A percentile compares a stretch with the other conserved stretches of the same genome.
Evolutionary conservation across 2,888 invertebrate genomes (phyloP).

Genomic region (Aphodius granarius): DNA sequence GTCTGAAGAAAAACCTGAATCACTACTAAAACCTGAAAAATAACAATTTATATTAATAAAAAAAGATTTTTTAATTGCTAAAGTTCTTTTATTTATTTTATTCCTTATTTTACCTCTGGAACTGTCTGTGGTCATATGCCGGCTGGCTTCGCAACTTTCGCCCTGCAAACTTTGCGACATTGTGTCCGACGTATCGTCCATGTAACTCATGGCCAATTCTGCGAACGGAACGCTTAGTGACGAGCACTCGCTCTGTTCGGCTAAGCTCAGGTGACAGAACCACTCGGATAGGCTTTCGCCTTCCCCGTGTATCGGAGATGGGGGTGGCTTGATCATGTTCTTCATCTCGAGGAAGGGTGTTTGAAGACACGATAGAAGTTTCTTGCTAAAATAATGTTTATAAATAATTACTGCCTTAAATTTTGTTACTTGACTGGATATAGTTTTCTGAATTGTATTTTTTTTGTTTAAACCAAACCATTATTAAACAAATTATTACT

Average conservation of each 20-base stretch:
- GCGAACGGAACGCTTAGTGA: conserved; percentile 52
- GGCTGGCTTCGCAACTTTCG: conserved; percentile 21
- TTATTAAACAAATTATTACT: too few species aligned
- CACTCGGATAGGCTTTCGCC: conserved; percentile 53
- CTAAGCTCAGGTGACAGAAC: conserved; percentile 46
- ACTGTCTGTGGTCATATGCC: conserved; percentile 20
- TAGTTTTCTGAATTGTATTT: neutral
- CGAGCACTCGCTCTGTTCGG: conserved; percentile 50
- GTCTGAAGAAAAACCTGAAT: conserved; percentile 58
- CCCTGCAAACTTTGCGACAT: conserved; percentile 24
- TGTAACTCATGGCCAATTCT: conserved; percentile 51
- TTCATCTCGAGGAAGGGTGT: conserved; percentile 60
- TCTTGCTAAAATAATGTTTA: conserved; percentile 52
- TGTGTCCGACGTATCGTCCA: conserved; percentile 51
- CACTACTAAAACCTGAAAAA: conserved; percentile 52
- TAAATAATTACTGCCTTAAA: neutral
- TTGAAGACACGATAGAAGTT: conserved; percentile 62
- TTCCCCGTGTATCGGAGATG: conserved; percentile 50
- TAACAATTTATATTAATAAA: neutral
- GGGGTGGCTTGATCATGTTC: conserved; percentile 59
- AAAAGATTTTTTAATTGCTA: neutral
- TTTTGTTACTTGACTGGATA: too few species aligned
- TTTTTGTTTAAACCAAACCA: too few species aligned
- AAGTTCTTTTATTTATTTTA: neutral
- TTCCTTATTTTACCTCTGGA: conserved; percentile 17